Conservation (phyloP, 1,140 invertebrate genomes). For the Archivesica marissinica region DNA sequence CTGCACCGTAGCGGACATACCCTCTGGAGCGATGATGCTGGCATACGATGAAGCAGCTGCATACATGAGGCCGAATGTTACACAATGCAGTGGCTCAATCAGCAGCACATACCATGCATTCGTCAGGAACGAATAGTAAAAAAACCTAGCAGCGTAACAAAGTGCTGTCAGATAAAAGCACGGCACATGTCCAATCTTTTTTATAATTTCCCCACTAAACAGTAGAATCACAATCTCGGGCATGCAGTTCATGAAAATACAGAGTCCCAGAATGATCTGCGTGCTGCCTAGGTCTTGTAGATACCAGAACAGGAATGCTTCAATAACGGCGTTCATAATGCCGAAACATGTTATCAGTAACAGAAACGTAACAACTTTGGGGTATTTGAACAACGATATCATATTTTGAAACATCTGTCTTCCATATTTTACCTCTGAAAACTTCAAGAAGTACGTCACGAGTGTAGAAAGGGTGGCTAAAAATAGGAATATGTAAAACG, state of each 20-base stretch:
- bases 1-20: conserved; percentile 93
- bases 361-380: conserved; percentile 84
- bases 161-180: conserved; percentile 93
- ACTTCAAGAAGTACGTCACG: conserved; percentile 66
- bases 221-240: conserved; percentile 93
- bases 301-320: conserved; percentile 95
- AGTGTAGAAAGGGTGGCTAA: conserved; percentile 66
- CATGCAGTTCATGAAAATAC: conserved; percentile 92
- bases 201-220: conserved; percentile 90
- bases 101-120: conserved; percentile 90
- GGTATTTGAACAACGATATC: conserved; percentile 59
- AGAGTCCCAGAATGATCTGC: conserved; percentile 92
- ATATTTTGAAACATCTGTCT: conserved; percentile 70
- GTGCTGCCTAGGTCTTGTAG: conserved; percentile 89
- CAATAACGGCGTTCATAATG: conserved; percentile 93
- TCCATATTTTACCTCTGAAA: conserved; percentile 69
- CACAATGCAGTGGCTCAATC: conserved; percentile 93
- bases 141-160: conserved; percentile 90
- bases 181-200: conserved; percentile 92
- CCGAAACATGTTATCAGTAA: conserved; percentile 92
- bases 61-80: conserved; percentile 95
- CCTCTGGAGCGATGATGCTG: conserved; percentile 91
- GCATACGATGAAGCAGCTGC: conserved; percentile 95
- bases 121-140: conserved; percentile 91
- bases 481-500: conserved; percentile 75